A percentile compares a stretch with the other conserved stretches of the same genome.
Conservation (phyloP, 2,797 vertebrate species). For the Galago senegalensis region DNA sequence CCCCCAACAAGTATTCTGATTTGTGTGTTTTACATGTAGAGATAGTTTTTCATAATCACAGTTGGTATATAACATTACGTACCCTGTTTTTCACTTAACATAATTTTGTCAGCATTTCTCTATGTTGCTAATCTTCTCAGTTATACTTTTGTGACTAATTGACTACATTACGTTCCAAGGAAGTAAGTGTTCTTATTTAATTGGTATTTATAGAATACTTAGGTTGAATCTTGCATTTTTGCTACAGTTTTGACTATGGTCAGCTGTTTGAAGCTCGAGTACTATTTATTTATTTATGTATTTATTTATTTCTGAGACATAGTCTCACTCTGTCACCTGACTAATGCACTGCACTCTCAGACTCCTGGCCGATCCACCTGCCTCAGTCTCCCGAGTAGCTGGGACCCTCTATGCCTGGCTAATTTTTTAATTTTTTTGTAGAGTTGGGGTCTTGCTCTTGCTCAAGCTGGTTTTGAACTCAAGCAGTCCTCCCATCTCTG, state of each 20-base stretch:
- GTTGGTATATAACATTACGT: background rate
- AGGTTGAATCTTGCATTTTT: conserved; percentile 11
- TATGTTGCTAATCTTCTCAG: background rate
- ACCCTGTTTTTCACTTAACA: background rate
- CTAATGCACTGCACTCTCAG: too few species aligned
- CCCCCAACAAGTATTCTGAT: background rate
- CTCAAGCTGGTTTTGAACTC: too few species aligned
- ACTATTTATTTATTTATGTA: background rate
- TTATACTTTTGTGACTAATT: background rate
- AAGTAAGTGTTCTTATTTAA: conserved; percentile 1
- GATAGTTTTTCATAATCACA: background rate
- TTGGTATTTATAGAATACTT: background rate
- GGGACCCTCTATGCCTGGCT: too few species aligned
- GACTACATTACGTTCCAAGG: background rate
- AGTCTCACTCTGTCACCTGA: too few species aligned
- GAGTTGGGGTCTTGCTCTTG: too few species aligned
- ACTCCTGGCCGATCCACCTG: too few species aligned
- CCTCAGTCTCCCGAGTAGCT: too few species aligned
- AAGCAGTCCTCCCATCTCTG: too few species aligned
- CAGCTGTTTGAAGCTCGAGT: background rate
- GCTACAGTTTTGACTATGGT: background rate
- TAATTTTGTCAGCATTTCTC: conserved; percentile 17
- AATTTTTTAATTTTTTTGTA: too few species aligned
- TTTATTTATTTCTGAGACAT: too few species aligned
- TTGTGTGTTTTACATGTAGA: background rate